Evolutionary conservation across 2,888 invertebrate genomes (phyloP).

Genomic region (Tachystola acroxantha): DNA sequence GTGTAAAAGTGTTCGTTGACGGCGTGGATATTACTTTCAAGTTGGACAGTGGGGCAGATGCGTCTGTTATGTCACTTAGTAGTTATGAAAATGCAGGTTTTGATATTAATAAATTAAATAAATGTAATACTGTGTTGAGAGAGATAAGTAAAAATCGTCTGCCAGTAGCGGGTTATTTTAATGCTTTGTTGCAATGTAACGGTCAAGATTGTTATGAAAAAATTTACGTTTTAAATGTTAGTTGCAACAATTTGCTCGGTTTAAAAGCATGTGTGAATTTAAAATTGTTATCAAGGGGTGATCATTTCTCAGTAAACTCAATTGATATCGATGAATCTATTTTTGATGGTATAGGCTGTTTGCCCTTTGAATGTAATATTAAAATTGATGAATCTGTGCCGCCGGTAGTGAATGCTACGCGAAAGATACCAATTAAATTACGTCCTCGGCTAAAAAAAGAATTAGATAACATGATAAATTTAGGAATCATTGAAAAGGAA

Average conservation of each 20-base stretch:
- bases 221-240: too few relatives aligned
- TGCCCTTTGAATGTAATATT: slow-evolving; percentile 6
- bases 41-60: slow-evolving; percentile 10
- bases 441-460: too few relatives aligned
- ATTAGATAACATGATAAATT: slow-evolving; percentile 5
- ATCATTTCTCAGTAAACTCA: background rate
- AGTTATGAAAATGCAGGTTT: slow-evolving; percentile 2
- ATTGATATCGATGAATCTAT: background rate
- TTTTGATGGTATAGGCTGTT: slow-evolving; percentile 6
- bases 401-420: slow-evolving; percentile 4
- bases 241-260: slow-evolving; percentile 9
- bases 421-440: slow-evolving; percentile 11
- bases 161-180: slow-evolving; percentile 8
- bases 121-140: background rate
- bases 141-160: slow-evolving; percentile 5
- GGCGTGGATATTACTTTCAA: slow-evolving; percentile 5
- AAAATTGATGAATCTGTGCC: slow-evolving; percentile 5
- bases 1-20: background rate
- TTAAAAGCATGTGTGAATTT: slow-evolving; percentile 4
- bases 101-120: background rate
- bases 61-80: slow-evolving; percentile 4
- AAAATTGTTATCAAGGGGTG: background rate
- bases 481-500: slow-evolving; percentile 6
- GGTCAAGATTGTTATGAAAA: background rate
- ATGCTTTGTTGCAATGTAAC: slow-evolving; percentile 2